Evolutionary conservation across 2,888 invertebrate genomes (phyloP), one percentile per base, ranked within the genome.

Genomic region (Macaria liturata): DNA sequence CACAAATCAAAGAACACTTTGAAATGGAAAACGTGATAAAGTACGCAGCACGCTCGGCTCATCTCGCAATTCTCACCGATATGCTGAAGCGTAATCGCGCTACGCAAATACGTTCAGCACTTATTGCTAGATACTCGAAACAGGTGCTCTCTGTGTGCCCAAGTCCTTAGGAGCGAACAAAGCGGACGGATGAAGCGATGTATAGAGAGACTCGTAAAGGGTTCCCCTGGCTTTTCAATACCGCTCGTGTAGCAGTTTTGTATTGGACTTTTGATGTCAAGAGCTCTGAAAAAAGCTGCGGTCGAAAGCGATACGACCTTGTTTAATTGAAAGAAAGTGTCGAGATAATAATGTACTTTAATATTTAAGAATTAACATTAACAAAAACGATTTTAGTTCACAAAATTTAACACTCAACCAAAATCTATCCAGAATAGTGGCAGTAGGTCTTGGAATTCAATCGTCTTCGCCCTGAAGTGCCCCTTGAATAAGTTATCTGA

Each of bases 41-140:
- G 61, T 65, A 61, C 57, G 61, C 52, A 56, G 58, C 61, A 61
- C 57, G 59, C 59, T 62, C 61, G 46, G 66, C 49, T 67, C 60
- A 66, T 72, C 74, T 73, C 74, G 32, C 32, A 73, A 73, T 77
- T 68, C 76, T 68, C 72, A 72, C 72, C 69, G 71, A 74, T 70
- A 42, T 9, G 48, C 51, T 40, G 71, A 72, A 75, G 67, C 71
- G 84, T 88, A 87, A 89, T 89, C 87, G 87, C 75, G 78, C 79
- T 78, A 75, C 74, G 89, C 84, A 90, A 90, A 90, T 90, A 90
- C 85, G 83, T 82, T 85, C 81, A 84, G 88, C 90, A 83, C 90
- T 89, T 85, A 85, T 81, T 81, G 83, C 78, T 81, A 74, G 70
- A 80, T 82, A 79, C 87, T 88, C 78, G 81, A 79, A 80, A 80